These are phyloP conservation scores for Myopa tessellatipennis DNA, from an alignment of 2,888 invertebrate genomes.

Conservation along the genomic window DNA sequence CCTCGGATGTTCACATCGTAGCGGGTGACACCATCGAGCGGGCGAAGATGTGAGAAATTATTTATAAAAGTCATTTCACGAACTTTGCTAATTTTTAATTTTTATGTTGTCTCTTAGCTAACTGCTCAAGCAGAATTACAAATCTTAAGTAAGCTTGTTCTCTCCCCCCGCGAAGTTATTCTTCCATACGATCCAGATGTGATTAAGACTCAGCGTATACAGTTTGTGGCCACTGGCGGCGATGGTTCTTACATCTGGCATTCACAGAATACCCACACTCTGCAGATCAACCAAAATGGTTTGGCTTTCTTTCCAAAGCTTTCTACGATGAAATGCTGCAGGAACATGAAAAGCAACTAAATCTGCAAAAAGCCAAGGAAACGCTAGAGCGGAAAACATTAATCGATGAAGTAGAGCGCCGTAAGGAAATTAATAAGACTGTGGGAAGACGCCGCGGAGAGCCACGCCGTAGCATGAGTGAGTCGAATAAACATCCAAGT, in stretches of 20 bases:
- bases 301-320: too few relatives aligned
- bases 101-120: constrained; percentile 54
- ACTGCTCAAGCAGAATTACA: constrained; percentile 73
- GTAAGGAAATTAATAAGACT: constrained; percentile 81
- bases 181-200: constrained; percentile 77
- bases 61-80: background rate
- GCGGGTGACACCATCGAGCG: constrained; percentile 82
- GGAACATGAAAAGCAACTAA: constrained; percentile 74
- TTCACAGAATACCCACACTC: constrained; percentile 73
- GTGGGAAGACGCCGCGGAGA: constrained; percentile 72
- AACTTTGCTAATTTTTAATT: background rate
- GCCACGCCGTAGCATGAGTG: constrained; percentile 70
- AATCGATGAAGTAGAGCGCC: constrained; percentile 80
- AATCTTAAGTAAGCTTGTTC: constrained; percentile 74
- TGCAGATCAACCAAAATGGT: constrained; percentile 67
- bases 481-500: constrained; percentile 69
- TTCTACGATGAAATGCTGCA: constrained; percentile 93
- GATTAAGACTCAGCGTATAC: constrained; percentile 73
- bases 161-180: constrained; percentile 74
- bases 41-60: constrained; percentile 68
- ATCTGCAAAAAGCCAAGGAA: constrained; percentile 75
- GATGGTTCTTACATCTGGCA: constrained; percentile 84
- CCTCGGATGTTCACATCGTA: constrained; percentile 86
- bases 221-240: constrained; percentile 78
- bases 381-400: constrained; percentile 78